Evolutionary conservation across 2,888 invertebrate species (phyloP).

Genomic region (Cataglyphis cursor): DNA sequence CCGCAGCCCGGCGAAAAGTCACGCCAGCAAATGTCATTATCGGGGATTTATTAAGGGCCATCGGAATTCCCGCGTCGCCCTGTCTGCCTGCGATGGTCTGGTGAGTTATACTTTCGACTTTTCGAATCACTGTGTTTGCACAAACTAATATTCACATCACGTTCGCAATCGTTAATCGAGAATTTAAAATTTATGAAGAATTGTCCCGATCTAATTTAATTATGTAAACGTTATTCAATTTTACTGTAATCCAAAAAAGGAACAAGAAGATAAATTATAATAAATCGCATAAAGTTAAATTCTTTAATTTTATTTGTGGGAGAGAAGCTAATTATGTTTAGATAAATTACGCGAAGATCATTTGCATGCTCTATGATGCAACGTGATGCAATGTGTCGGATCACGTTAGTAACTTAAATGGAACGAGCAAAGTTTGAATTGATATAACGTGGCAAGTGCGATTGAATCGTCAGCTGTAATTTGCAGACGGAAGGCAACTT

Average conservation of each 20-base stretch:
- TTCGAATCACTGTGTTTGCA: conserved; percentile 33
- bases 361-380: neutral
- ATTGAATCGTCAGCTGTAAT: conserved; percentile 53
- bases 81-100: conserved; percentile 94
- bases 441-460: conserved; percentile 36
- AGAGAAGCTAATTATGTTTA: neutral
- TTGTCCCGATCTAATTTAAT: neutral
- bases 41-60: conserved; percentile 92
- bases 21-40: conserved; percentile 91
- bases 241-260: neutral
- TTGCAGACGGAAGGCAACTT: conserved; percentile 32
- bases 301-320: neutral
- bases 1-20: conserved; percentile 82
- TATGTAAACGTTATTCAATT: neutral
- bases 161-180: neutral
- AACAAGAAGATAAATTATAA: neutral
- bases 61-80: conserved; percentile 90
- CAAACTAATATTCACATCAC: conserved; percentile 27
- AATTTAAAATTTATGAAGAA: conserved; percentile 5
- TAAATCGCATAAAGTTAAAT: neutral
- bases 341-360: neutral
- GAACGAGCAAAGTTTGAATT: conserved; percentile 24
- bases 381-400: conserved; percentile 7
- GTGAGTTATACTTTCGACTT: conserved; percentile 88
- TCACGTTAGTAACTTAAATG: conserved; percentile 24